A percentile compares a stretch with the other conserved stretches of the same genome.
phyloP scores from a whole-genome alignment of 2,888 invertebrate species.

The Drosophila neotestacea region DNA sequence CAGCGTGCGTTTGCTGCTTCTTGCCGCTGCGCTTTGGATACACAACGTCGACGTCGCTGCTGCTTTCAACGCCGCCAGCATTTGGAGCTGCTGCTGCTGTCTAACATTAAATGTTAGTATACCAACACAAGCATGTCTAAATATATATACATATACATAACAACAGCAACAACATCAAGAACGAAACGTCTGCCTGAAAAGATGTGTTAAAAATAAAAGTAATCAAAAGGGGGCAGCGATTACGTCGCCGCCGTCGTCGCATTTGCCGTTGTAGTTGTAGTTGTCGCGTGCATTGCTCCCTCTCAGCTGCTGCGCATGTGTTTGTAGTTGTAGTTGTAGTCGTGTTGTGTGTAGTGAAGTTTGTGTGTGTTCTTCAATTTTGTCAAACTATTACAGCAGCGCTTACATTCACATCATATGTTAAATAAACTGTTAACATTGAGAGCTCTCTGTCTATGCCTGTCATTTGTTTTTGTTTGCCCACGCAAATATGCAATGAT shows the following conservation, averaged over 20 bases:
- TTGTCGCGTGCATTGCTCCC: conserved; percentile 74
- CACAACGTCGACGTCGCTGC: conserved; percentile 19
- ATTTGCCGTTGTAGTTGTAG: conserved; percentile 48
- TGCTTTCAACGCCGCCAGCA: conserved; percentile 28
- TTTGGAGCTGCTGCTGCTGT: conserved; percentile 64
- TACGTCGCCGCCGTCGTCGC: conserved; percentile 57
- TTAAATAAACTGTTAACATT: conserved; percentile 72
- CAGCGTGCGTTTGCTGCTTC: conserved; percentile 55
- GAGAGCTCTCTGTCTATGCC: not conserved
- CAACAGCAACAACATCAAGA: conserved; percentile 27
- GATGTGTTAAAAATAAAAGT: conserved; percentile 74
- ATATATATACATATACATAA: conserved; percentile 24
- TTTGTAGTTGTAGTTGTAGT: conserved; percentile 44
- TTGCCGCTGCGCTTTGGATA: conserved; percentile 63
- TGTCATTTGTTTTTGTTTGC: conserved; percentile 73
- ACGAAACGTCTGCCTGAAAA: conserved; percentile 58
- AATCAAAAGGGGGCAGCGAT: conserved; percentile 74
- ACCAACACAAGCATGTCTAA: conserved; percentile 61
- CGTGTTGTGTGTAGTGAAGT: conserved; percentile 36
- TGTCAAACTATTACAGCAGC: conserved; percentile 71
- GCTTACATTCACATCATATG: conserved; percentile 77
- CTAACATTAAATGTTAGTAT: conserved; percentile 75
- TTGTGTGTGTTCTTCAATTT: conserved; percentile 44
- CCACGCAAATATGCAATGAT: conserved; percentile 79
- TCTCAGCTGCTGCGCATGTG: conserved; percentile 76